Percentiles rank a stretch among this genome's conserved stretches.
Conservation (phyloP, 1,140 invertebrate genomes). For the Spodoptera litura region DNA sequence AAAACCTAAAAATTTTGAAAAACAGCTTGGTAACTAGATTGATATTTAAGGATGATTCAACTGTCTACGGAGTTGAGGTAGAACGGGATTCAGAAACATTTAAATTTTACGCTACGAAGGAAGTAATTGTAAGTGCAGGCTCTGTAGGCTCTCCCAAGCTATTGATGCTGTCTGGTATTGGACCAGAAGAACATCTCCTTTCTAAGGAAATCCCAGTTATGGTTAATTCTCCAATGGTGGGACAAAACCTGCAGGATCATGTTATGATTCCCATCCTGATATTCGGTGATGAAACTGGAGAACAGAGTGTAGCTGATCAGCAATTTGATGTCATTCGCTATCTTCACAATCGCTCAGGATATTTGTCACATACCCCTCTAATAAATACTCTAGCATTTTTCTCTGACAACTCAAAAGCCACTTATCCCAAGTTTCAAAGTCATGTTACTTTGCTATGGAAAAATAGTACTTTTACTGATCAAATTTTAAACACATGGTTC, state of each 20-base stretch:
- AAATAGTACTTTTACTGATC: slow-evolving; percentile 54
- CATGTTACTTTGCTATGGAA: slow-evolving; percentile 59
- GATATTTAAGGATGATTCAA: slow-evolving; percentile 61
- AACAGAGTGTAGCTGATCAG: slow-evolving; percentile 43
- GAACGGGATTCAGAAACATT: slow-evolving; percentile 60
- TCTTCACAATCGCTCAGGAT: slow-evolving; percentile 68
- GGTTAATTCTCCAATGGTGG: slow-evolving; percentile 88
- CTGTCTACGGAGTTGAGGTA: slow-evolving; percentile 71
- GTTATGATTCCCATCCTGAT: slow-evolving; percentile 63
- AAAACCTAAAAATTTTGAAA: slow-evolving; percentile 90
- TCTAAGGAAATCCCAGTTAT: slow-evolving; percentile 81
- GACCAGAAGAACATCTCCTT: slow-evolving; percentile 72
- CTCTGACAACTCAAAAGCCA: slow-evolving; percentile 54
- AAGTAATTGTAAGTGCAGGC: slow-evolving; percentile 86
- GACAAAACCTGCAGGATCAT: slow-evolving; percentile 90
- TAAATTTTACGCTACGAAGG: slow-evolving; percentile 72
- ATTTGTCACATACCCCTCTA: slow-evolving; percentile 58
- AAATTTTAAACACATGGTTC: slow-evolving; percentile 19
- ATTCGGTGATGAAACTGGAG: slow-evolving; percentile 58
- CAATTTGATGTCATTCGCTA: slow-evolving; percentile 66
- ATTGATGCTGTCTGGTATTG: slow-evolving; percentile 80
- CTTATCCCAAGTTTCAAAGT: slow-evolving; percentile 74
- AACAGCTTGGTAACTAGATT: slow-evolving; percentile 85
- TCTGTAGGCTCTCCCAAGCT: slow-evolving; percentile 85
- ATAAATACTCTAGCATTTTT: slow-evolving; percentile 68